These are phyloP conservation scores for Steatocranus sp. DNA, from an alignment of 2,797 vertebrate species.

Conservation along the genomic window DNA sequence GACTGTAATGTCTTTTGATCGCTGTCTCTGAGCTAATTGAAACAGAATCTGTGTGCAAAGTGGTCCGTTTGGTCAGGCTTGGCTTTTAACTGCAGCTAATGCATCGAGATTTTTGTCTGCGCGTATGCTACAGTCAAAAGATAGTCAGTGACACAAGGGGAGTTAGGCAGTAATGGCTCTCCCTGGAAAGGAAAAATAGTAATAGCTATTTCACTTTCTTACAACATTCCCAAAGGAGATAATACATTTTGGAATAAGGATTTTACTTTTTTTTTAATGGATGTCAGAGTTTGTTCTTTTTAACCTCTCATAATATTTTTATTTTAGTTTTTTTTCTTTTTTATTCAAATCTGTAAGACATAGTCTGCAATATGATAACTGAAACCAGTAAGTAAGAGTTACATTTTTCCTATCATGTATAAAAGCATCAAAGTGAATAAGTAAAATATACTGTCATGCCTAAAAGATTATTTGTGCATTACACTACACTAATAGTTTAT, in stretches of 20 bases:
- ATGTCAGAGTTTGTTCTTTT: neutral
- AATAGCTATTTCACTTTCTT: neutral
- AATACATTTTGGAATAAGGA: neutral
- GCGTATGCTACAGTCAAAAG: neutral
- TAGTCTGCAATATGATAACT: conserved; percentile 18
- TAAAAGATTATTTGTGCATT: conserved; percentile 52
- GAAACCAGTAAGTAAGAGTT: neutral
- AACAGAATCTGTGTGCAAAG: conserved; percentile 28
- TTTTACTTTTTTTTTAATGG: neutral
- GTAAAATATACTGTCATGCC: conserved; percentile 45
- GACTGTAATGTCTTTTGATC: conserved; percentile 34
- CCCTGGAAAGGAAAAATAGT: neutral
- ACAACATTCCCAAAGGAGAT: neutral
- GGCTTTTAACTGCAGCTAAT: conserved; percentile 45
- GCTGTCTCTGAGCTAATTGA: conserved; percentile 36
- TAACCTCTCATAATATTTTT: neutral
- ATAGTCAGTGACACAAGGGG: neutral
- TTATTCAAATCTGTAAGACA: neutral
- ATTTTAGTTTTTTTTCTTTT: neutral
- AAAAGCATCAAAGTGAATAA: conserved; percentile 40
- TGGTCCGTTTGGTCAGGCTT: conserved; percentile 34
- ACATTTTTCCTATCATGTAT: neutral
- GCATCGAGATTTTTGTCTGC: conserved; percentile 16
- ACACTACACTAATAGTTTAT: conserved; percentile 46
- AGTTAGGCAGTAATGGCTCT: neutral